These are phyloP conservation scores for Boulengeromyrus knoepffleri DNA, from an alignment of 2,113 vertebrate species.

Conservation along the genomic window DNA sequence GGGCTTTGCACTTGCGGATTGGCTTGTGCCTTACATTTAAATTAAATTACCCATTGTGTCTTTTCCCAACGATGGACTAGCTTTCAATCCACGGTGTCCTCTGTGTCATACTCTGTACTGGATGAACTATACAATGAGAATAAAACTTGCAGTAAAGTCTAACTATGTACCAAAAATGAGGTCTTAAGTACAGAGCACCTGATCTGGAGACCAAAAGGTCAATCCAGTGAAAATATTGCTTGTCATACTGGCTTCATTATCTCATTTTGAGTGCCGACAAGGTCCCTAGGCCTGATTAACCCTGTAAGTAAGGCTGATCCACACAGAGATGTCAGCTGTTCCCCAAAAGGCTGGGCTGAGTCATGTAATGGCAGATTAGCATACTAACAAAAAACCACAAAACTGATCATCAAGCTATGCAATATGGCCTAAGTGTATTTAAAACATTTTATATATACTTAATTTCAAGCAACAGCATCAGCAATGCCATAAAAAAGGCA, in stretches of 20 bases:
- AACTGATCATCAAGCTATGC: neutral
- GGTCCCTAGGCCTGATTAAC: neutral
- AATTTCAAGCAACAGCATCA: neutral
- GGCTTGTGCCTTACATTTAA: neutral
- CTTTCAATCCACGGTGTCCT: neutral
- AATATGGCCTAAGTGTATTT: neutral
- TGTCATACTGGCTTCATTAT: neutral
- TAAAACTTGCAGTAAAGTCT: neutral
- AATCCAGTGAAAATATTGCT: neutral
- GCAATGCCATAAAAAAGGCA: neutral
- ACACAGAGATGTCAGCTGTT: neutral
- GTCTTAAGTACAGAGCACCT: neutral
- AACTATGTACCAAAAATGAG: neutral
- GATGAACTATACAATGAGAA: neutral
- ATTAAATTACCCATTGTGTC: neutral
- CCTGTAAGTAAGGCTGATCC: neutral
- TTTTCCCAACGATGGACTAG: neutral
- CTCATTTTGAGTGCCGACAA: neutral
- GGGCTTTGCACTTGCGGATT: neutral
- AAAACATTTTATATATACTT: neutral
- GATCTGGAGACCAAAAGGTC: neutral
- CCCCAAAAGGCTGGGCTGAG: neutral
- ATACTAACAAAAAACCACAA: neutral
- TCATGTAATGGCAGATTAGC: neutral
- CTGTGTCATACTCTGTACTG: neutral